These are phyloP conservation scores for Diadegma fenestrale DNA, from an alignment of 2,888 invertebrate genomes.

Conservation along the genomic window DNA sequence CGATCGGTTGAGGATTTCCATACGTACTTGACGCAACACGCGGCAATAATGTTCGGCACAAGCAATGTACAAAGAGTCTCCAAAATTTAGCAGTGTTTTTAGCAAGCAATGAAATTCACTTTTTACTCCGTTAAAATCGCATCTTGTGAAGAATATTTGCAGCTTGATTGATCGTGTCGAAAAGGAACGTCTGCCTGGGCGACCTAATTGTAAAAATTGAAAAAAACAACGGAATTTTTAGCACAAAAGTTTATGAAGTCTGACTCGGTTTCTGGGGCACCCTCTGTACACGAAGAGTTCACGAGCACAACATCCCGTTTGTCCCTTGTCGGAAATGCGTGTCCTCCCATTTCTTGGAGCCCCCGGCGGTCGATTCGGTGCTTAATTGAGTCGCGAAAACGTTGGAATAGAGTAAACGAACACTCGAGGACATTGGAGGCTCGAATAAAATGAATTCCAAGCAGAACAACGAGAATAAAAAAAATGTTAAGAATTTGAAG, in stretches of 20 bases:
- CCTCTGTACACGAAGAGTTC: not conserved
- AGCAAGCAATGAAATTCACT: not conserved
- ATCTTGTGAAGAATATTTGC: not conserved
- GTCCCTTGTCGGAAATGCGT: constrained; percentile 9
- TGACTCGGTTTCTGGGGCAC: not conserved
- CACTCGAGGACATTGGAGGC: not conserved
- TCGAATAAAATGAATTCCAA: not conserved
- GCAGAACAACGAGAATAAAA: not conserved
- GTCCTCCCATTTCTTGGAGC: not conserved
- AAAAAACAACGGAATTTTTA: not conserved
- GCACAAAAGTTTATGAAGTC: not conserved
- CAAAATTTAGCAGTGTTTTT: not conserved
- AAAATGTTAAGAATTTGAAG: not conserved
- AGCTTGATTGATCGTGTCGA: not conserved
- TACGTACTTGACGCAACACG: not conserved
- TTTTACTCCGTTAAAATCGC: not conserved
- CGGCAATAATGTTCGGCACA: not conserved
- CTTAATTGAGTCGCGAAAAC: constrained; percentile 18
- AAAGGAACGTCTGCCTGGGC: not conserved
- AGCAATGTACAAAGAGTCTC: not conserved
- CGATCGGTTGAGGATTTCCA: not conserved
- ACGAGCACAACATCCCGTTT: not conserved
- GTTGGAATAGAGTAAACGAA: constrained; percentile 5
- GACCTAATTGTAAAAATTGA: not conserved
- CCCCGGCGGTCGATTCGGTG: not conserved